Conservation (phyloP, 2,888 invertebrate genomes). For the Rotaria sp. region DNA sequence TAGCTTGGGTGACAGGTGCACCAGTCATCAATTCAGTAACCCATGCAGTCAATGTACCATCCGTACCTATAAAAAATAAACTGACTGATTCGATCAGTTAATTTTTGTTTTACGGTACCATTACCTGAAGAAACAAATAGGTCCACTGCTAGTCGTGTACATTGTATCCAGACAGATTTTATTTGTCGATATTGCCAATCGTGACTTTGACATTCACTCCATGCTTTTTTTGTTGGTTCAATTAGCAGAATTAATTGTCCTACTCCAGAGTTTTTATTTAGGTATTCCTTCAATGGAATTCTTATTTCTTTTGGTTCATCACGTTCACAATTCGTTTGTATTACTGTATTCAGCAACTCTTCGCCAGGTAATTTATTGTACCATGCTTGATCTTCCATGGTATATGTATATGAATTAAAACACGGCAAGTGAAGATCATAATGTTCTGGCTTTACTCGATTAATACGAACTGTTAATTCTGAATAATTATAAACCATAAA, state of each 20-base stretch:
- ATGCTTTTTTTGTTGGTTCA: constrained; percentile 9
- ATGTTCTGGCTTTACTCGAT: constrained; percentile 10
- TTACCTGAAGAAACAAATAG: background rate
- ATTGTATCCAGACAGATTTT: background rate
- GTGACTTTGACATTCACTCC: background rate
- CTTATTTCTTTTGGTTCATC: background rate
- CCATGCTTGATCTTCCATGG: background rate
- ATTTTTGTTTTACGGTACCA: too few relatives aligned
- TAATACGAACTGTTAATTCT: background rate
- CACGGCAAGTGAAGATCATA: background rate
- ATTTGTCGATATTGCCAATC: background rate
- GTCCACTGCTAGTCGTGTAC: background rate
- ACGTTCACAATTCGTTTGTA: constrained; percentile 19
- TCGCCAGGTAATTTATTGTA: background rate
- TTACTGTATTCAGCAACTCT: background rate
- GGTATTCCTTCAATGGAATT: background rate
- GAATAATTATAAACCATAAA: constrained; percentile 25
- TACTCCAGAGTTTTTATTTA: background rate
- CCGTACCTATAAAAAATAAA: too few relatives aligned
- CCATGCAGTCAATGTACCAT: too few relatives aligned
- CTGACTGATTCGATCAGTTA: too few relatives aligned
- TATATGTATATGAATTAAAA: background rate
- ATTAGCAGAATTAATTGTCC: background rate
- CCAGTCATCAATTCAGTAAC: too few relatives aligned
- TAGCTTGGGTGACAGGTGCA: too few relatives aligned